These are phyloP conservation scores for Tuberolachnus salignus DNA, from an alignment of 2,888 invertebrate species.

Conservation along the genomic window DNA sequence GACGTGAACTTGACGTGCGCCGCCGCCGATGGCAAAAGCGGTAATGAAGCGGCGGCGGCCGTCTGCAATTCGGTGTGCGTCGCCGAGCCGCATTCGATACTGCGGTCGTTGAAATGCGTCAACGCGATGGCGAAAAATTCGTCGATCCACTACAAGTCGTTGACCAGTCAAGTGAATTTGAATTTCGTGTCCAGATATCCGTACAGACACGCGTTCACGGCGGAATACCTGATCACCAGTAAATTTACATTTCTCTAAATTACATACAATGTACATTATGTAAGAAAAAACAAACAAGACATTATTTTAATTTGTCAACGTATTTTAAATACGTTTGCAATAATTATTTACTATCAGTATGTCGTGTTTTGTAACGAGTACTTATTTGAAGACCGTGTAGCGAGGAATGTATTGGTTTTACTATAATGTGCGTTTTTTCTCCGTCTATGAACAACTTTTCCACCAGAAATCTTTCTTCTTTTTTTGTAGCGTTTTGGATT, in stretches of 20 bases:
- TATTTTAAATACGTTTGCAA: no score
- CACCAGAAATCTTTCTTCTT: no score
- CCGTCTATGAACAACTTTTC: no score
- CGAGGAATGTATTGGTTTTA: no score
- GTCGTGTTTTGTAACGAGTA: no score
- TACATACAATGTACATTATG: no score
- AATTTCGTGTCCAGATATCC: constrained; percentile 68
- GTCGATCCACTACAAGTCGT: constrained; percentile 62
- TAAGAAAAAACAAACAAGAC: no score
- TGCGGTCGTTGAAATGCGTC: constrained; percentile 23
- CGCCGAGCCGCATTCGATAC: constrained; percentile 20
- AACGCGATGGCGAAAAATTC: constrained; percentile 10
- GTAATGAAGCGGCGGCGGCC: constrained; percentile 58
- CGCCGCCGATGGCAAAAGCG: constrained; percentile 61
- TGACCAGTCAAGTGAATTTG: constrained; percentile 69
- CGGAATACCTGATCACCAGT: constrained; percentile 72
- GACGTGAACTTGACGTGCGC: constrained; percentile 58
- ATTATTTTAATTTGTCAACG: no score
- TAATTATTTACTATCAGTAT: no score
- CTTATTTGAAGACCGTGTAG: no score
- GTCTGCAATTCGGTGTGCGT: constrained; percentile 34
- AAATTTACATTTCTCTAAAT: constrained; percentile 61
- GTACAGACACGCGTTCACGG: constrained; percentile 70
- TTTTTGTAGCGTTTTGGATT: no score
- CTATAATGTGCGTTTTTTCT: no score